Evolutionary conservation across 2,113 vertebrate species (phyloP).

Genomic region (Hippocampus zosterae): DNA sequence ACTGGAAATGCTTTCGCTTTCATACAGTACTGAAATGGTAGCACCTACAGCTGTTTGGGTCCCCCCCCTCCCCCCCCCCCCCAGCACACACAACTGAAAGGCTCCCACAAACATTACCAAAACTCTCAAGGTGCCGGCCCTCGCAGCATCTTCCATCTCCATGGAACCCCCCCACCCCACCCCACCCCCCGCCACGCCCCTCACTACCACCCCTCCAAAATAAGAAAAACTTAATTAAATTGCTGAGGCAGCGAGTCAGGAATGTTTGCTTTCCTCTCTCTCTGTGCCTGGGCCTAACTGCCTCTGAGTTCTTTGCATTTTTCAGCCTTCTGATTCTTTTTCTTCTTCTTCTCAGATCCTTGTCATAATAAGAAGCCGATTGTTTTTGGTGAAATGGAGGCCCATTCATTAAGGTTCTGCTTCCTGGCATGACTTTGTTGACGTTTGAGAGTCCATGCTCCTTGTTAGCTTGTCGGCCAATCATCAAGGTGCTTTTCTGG

Average conservation of each 20-base stretch:
- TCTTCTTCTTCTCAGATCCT: not conserved
- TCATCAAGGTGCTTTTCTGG: not conserved
- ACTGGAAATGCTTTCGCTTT: too few species aligned
- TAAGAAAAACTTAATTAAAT: constrained; percentile 82
- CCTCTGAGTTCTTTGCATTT: constrained; percentile 65
- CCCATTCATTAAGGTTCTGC: not conserved
- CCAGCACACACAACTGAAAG: too few species aligned
- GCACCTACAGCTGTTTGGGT: too few species aligned
- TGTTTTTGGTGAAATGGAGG: not conserved
- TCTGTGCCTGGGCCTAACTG: constrained; percentile 26
- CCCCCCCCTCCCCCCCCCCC: too few species aligned
- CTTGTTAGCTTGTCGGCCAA: too few species aligned
- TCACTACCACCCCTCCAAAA: not conserved
- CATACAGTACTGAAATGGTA: too few species aligned
- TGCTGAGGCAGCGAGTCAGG: constrained; percentile 82
- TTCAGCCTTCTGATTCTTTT: constrained; percentile 17
- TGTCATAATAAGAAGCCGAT: not conserved
- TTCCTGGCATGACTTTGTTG: not conserved
- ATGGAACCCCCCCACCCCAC: constrained; percentile 13
- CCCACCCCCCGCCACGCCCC: not conserved
- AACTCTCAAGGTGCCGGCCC: constrained; percentile 48
- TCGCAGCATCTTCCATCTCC: constrained; percentile 51
- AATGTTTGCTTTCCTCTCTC: constrained; percentile 79
- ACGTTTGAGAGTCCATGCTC: too few species aligned
- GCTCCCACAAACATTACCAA: too few species aligned